Evolutionary conservation across 2,797 vertebrate species (phyloP), one percentile per base, ranked within the genome.

Genomic region (Aulostomus chinensis): DNA sequence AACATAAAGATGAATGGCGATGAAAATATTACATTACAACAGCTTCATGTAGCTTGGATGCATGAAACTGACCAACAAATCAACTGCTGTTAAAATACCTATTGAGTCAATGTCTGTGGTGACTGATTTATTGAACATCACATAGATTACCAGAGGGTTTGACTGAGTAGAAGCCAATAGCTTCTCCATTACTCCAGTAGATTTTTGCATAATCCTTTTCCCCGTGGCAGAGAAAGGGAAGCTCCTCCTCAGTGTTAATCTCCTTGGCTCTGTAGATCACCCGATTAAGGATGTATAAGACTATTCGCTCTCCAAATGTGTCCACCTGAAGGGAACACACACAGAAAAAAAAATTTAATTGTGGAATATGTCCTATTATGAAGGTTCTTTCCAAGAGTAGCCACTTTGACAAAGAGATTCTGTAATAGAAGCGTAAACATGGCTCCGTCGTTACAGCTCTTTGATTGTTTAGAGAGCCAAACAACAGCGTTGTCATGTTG

Each of bases 131-230:
- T 20, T 38, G 4, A 7, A 17, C 45, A 7, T 28, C 4, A 17
- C 5, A 40, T 48, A 9, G 5, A 59, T 85, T 86, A 96, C 95
- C 95, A 90, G 77, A 62, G 42, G 85, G 88, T 85, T 95, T 95
- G 76, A 94, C 92, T 9, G 95, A 97, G 80, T 95, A 98, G 86
- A 96, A 98, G 3, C 94, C 95, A 68, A 95, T 68, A 17, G 95
- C 95, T 43, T 96, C 90, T 78, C 95, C 95, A 50, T 92, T 83
- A 39, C 80, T 87, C 95, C 95, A 97, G 36, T 94, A 58, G 76
- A 97, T 92, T 78, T 96, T 97, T 45, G 93, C 94, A 49, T 89
- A 86, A 43, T 94, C 92, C 7, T 60, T 84, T 59, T 90, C 90
- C 65, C 76, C 73, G 30, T 97, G 95, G 70, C 94, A 95, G 37